Evolutionary conservation across 1,140 invertebrate species (phyloP), one percentile per base, ranked within the genome.

Genomic region (Pristionchus pacificus): DNA sequence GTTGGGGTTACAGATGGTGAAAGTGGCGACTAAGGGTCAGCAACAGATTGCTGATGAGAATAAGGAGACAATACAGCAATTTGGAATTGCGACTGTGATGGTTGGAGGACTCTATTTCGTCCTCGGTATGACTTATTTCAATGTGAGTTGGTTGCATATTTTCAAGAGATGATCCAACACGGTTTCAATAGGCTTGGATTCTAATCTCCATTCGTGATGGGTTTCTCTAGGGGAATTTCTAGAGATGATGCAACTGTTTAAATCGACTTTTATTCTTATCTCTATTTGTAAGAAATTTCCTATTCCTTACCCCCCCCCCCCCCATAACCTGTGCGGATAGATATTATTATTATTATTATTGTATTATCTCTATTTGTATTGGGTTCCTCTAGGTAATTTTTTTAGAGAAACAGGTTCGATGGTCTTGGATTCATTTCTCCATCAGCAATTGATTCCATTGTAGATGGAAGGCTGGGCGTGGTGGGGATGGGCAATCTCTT

Each of bases 31-130:
- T 24, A 77, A 79, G 29, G 82, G 81, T 1, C 81, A 83, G 31
- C 68, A 78, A 31, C 75, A 78, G 58, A 84, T 83, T 58, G 68
- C 81, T 59, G 72, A 81, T 6, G 82, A 83, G 65, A 83, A 83
- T 68, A 25, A 69, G 28, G 68, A 72, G 28, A 84, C 81, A 10
- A 70, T 83, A 15, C 55, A 61, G 10, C 57, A 57, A 32, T 83
- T 84, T 67, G 67, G 68, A 13, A 30, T 72, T 28, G 77, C 74
- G 28, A 64, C 72, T 31, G 29, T 74, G 15, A 55, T 65, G 19
- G 33, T 76, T 24, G 32, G 68, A 1, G 29, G 60, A 27, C 31
- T 78, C 24, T 79, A 74, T 58, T 31, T 61, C 14, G 24, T 68
- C 28, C 38, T 31, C 74, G 27, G 31, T 78, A 62, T 65, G 59